These are phyloP conservation scores for Chelonoidis abingdonii DNA, from an alignment of 2,113 vertebrate species.

Conservation along the genomic window DNA sequence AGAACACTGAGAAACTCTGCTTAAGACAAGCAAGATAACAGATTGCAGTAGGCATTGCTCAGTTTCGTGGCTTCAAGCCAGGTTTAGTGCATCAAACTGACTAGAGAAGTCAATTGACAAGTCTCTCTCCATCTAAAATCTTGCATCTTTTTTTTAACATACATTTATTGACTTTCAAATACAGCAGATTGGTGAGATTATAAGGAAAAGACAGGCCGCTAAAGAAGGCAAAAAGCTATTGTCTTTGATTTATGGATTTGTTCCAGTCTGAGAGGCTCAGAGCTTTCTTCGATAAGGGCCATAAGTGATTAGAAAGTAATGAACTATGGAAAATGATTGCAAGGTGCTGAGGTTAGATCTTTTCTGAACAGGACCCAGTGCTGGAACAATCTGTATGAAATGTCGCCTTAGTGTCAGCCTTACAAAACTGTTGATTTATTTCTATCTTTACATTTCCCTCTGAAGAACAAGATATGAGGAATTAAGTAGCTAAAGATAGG, in stretches of 20 bases:
- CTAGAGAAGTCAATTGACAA: constrained; percentile 8
- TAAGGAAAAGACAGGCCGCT: neutral
- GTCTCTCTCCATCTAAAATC: constrained; percentile 16
- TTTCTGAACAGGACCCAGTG: constrained; percentile 34
- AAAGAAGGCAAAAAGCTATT: constrained; percentile 30
- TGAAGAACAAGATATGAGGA: neutral
- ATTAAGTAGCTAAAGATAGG: neutral
- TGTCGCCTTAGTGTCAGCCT: constrained; percentile 20
- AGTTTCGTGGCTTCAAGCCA: neutral
- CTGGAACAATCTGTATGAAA: constrained; percentile 56
- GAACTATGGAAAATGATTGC: constrained; percentile 53
- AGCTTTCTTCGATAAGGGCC: constrained; percentile 42
- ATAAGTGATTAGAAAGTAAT: constrained; percentile 71
- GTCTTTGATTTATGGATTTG: constrained; percentile 71
- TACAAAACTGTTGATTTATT: constrained; percentile 41
- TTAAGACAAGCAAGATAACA: constrained; percentile 14
- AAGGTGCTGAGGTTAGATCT: constrained; percentile 67
- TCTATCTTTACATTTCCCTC: constrained; percentile 33
- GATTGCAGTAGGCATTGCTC: neutral
- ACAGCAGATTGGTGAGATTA: constrained; percentile 12
- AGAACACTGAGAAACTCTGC: constrained; percentile 2
- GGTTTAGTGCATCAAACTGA: neutral
- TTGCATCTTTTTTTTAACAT: neutral
- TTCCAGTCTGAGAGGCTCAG: constrained; percentile 50
- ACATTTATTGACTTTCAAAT: constrained; percentile 22